A percentile compares a stretch with the other conserved stretches of the same genome.
Evolutionary conservation across 2,888 invertebrate genomes (phyloP).

Genomic region (Acleris cristana): DNA sequence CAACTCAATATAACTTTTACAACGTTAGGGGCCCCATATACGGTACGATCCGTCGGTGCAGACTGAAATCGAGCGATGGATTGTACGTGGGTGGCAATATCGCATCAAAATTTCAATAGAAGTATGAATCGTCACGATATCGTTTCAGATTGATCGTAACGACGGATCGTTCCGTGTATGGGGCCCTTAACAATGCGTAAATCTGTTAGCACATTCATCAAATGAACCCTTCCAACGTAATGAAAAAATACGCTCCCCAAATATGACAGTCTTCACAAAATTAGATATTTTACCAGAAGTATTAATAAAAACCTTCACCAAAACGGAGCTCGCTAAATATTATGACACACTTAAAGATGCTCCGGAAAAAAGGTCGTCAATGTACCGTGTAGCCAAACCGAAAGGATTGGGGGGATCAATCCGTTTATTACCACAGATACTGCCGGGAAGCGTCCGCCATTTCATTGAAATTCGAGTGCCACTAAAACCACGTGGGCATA

Average conservation of each 20-base stretch:
- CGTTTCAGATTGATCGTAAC: no score
- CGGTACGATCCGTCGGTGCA: no score
- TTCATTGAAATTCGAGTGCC: constrained; percentile 71
- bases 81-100: no score
- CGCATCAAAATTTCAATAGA: no score
- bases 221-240: background rate
- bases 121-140: no score
- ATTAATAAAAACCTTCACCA: constrained; percentile 42
- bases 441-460: constrained; percentile 43
- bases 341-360: constrained; percentile 47
- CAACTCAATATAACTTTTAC: no score
- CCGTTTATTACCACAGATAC: constrained; percentile 50
- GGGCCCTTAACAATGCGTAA: background rate
- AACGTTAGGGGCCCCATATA: no score
- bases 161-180: no score
- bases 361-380: constrained; percentile 50
- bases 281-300: constrained; percentile 1
- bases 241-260: background rate
- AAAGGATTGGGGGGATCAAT: constrained; percentile 57
- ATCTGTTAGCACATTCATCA: background rate
- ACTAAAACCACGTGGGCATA: constrained; percentile 64
- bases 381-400: constrained; percentile 51
- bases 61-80: no score
- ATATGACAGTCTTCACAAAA: background rate
- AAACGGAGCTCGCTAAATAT: constrained; percentile 48